Base-by-base conservation (phyloP, 35 echinoderm and acorn worm genomes). In the Apostichopus californicus region DNA sequence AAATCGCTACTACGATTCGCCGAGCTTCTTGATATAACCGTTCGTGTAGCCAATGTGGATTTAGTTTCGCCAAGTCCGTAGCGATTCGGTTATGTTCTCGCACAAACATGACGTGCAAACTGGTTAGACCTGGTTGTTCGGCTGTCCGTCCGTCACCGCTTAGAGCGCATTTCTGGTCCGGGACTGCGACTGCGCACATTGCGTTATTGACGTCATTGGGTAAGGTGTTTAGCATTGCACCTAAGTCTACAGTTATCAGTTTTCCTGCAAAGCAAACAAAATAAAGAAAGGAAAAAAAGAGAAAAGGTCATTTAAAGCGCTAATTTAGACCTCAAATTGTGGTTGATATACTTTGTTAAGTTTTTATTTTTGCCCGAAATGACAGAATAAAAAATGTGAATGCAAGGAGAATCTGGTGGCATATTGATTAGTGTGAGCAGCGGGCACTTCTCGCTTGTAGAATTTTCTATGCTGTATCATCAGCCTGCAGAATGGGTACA, bases 31-130 rank as follows among this genome's bases (percentile, higher is more conserved):
- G 14, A 71, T 81, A 95, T 7, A 93, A 26, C 22, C 52, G 59
- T 0, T 91, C 54, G 11, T 92, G 21, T 73, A 57, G 58, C 94
- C 94, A 95, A 13, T 93, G 91, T 3, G 58, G 86, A 75, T 95
- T 95, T 53, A 95, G 56, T 12, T 90, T 56, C 4, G 56, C 18
- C 17, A 95, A 73, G 10, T 83, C 57, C 12, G 63, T 46, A 12
- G 87, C 92, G 8, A 95, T 89, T 23, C 91, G 61, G 55, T 95
- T 95, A 85, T 95, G 94, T 81, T 95, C 82, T 5, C 92, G 20
- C 0, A 78, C 70, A 21, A 93, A 93, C 7, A 87, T 87, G 12
- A 68, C 71, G 60, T 94, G 93, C 5, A 94, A 78, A 15, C 24
- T 56, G 0, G 87, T 90, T 21, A 94, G 56, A 20, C 86, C 93